Conservation (phyloP, 2,888 invertebrate genomes). For the Volucella inanis region DNA sequence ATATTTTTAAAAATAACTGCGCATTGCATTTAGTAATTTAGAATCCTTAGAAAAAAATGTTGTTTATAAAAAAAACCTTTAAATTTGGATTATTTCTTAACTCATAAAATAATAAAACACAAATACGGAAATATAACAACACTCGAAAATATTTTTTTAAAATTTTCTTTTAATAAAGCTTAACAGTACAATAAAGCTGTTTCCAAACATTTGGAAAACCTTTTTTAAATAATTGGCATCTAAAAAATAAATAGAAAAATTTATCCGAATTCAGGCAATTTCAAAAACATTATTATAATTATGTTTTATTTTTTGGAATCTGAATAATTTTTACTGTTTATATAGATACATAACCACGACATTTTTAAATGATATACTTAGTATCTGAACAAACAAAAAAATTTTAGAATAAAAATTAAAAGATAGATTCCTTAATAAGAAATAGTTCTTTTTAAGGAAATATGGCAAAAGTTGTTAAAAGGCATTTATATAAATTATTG, state of each 20-base stretch:
- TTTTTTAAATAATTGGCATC: constrained; percentile 32
- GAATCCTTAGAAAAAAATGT: constrained; percentile 36
- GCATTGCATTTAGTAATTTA: constrained; percentile 66
- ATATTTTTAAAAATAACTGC: constrained; percentile 55
- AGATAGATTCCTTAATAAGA: constrained; percentile 36
- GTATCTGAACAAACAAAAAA: constrained; percentile 47
- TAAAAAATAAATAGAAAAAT: constrained; percentile 26
- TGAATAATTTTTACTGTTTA: constrained; percentile 36
- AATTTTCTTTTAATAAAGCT: no score
- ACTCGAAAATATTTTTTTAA: background rate
- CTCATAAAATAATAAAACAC: constrained; percentile 27
- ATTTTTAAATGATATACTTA: constrained; percentile 38
- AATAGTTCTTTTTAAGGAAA: constrained; percentile 30
- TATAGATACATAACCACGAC: constrained; percentile 36
- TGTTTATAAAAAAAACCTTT: constrained; percentile 18
- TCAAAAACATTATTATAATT: constrained; percentile 21
- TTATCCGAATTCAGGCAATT: constrained; percentile 27
- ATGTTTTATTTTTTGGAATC: constrained; percentile 42
- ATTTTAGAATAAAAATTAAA: constrained; percentile 51
- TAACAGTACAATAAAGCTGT: background rate
- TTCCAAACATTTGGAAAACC: constrained; percentile 24
- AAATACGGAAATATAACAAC: background rate
- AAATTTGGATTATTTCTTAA: constrained; percentile 45
- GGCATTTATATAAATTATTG: constrained; percentile 15
- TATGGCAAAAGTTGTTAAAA: constrained; percentile 46